Evolutionary conservation across 2,797 vertebrate genomes (phyloP).

Genomic region (Sebastolobus alascanus): DNA sequence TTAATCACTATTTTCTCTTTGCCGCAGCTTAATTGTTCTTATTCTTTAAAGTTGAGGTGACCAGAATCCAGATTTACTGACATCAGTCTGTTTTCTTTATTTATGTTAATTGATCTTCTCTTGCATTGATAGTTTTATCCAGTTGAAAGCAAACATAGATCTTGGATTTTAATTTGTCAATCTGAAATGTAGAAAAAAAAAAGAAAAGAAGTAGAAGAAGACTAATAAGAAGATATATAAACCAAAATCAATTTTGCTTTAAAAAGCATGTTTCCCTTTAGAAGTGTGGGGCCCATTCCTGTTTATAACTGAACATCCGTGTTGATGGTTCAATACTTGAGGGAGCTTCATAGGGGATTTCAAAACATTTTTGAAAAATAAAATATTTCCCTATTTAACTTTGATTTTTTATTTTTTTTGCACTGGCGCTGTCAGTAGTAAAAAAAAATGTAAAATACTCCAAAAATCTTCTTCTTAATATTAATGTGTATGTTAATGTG

Average conservation of each 20-base stretch:
- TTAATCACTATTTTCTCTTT: constrained; percentile 19
- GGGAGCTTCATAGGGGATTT: background rate
- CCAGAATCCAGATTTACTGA: background rate
- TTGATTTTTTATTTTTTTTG: background rate
- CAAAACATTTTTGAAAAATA: background rate
- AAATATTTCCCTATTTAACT: background rate
- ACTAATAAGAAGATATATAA: background rate
- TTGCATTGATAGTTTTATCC: background rate
- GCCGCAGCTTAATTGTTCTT: background rate
- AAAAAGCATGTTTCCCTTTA: background rate
- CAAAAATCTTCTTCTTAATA: fast-evolving
- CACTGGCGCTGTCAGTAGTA: too few relatives aligned
- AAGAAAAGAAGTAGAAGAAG: background rate
- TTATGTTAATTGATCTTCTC: background rate
- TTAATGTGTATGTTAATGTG: too few relatives aligned
- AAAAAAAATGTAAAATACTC: too few relatives aligned
- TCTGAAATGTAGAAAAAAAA: background rate
- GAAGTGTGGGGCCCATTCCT: background rate
- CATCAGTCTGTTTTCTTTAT: background rate
- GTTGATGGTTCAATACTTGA: background rate
- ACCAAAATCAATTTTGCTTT: background rate
- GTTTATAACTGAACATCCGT: background rate
- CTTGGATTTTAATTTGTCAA: background rate
- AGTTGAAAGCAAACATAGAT: background rate
- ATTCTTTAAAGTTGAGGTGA: background rate